phyloP scores from a whole-genome alignment of 2,888 invertebrate genomes.

The Stegophylla sp. region DNA sequence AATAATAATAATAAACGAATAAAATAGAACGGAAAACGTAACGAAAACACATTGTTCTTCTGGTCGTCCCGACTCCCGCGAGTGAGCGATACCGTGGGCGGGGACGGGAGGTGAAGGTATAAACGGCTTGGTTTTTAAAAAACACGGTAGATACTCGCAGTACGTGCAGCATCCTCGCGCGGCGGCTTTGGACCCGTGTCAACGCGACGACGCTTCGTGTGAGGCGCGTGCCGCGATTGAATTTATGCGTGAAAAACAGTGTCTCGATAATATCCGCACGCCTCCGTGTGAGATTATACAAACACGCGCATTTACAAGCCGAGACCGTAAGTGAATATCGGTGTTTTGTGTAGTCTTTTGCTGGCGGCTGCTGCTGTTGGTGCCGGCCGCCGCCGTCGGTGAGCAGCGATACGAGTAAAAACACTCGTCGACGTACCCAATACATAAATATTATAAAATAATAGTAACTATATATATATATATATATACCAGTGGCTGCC shows the following conservation, averaged over 20 bases:
- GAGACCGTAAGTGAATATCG: constrained; percentile 14
- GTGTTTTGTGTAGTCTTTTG: neutral
- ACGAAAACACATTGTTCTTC: too few relatives aligned
- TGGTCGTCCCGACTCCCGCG: too few relatives aligned
- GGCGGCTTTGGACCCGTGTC: neutral
- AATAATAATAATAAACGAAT: neutral
- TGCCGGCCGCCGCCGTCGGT: neutral
- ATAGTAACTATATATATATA: too few relatives aligned
- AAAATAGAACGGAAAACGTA: too few relatives aligned
- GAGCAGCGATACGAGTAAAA: neutral
- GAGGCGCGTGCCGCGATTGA: neutral
- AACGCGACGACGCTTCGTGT: constrained; percentile 26
- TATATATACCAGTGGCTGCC: too few relatives aligned
- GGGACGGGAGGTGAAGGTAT: neutral
- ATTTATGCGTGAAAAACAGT: constrained; percentile 32
- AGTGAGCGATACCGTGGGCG: too few relatives aligned
- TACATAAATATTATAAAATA: too few relatives aligned
- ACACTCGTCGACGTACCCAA: too few relatives aligned
- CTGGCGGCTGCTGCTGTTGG: neutral
- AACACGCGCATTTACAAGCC: neutral
- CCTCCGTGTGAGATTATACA: neutral
- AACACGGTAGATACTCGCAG: too few relatives aligned
- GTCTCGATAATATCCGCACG: neutral
- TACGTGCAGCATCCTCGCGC: neutral
- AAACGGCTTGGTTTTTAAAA: too few relatives aligned